phyloP scores from a whole-genome alignment of 2,888 invertebrate species.

The Folsomia manolachei region DNA sequence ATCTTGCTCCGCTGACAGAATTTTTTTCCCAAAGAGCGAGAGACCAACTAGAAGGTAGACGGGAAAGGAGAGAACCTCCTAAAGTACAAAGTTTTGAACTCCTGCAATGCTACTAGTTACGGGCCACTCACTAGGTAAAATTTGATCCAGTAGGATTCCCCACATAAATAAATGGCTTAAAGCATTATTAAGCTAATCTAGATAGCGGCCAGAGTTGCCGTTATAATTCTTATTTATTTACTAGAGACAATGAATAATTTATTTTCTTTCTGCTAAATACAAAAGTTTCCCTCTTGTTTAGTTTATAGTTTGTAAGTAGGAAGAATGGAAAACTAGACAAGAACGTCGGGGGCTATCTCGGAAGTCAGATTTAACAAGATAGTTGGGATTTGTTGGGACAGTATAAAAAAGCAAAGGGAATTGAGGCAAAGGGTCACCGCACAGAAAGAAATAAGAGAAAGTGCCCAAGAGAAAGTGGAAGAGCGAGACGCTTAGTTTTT shows the following conservation, averaged over 20 bases:
- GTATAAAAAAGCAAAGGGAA: too few relatives aligned
- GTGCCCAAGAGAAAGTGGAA: neutral
- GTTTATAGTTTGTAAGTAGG: neutral
- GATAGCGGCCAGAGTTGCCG: neutral
- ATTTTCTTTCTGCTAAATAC: neutral
- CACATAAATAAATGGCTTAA: neutral
- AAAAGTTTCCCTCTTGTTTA: neutral
- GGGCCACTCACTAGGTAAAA: too few relatives aligned
- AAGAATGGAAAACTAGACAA: neutral
- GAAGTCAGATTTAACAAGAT: neutral
- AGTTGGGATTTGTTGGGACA: neutral
- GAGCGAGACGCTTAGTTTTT: neutral
- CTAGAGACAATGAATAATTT: slow-evolving; percentile 7
- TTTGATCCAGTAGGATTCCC: neutral
- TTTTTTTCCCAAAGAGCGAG: neutral
- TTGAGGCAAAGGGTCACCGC: too few relatives aligned
- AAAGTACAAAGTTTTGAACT: too few relatives aligned
- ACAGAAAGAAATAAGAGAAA: neutral
- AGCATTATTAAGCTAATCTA: neutral
- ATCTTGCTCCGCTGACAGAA: neutral
- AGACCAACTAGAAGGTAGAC: neutral
- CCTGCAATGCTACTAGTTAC: too few relatives aligned
- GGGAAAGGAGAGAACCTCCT: neutral
- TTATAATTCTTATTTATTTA: slow-evolving; percentile 14
- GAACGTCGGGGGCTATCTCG: neutral